Percentiles rank a stretch among this genome's conserved stretches.
Conservation (phyloP, 2,113 vertebrate genomes). For the Vireo altiloquus region DNA sequence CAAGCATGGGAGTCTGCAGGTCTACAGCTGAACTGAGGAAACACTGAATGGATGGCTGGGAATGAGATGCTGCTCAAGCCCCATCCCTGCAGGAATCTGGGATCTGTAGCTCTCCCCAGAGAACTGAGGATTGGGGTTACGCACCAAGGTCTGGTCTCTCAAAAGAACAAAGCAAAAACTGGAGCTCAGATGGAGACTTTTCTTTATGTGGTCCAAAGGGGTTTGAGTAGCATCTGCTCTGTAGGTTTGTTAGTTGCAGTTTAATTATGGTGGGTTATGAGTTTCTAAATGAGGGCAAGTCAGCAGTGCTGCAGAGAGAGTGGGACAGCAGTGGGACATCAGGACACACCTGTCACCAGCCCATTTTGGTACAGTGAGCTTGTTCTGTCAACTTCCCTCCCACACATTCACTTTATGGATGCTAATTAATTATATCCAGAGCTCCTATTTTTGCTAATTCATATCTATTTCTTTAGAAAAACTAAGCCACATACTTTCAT, state of each 20-base stretch:
- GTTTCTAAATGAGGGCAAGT: background rate
- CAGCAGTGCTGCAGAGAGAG: background rate
- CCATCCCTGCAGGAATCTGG: background rate
- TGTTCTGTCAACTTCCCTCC: background rate
- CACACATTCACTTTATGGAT: background rate
- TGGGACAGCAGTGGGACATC: background rate
- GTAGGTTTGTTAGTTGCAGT: background rate
- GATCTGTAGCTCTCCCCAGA: background rate
- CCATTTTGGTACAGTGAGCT: background rate
- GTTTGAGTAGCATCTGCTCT: background rate
- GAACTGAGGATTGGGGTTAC: rapidly evolving
- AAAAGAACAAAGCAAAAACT: background rate
- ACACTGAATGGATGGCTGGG: background rate
- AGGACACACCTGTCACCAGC: background rate
- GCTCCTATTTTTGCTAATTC: background rate
- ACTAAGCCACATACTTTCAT: background rate
- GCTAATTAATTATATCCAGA: background rate
- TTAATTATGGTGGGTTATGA: background rate
- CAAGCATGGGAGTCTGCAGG: background rate
- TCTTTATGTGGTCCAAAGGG: background rate
- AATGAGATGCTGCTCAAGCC: background rate
- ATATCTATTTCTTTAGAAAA: background rate
- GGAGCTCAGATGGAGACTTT: background rate
- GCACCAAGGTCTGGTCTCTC: background rate
- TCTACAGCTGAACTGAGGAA: background rate